phyloP scores from a whole-genome alignment of 1,140 invertebrate species.

The Neotoxoptera formosana region DNA sequence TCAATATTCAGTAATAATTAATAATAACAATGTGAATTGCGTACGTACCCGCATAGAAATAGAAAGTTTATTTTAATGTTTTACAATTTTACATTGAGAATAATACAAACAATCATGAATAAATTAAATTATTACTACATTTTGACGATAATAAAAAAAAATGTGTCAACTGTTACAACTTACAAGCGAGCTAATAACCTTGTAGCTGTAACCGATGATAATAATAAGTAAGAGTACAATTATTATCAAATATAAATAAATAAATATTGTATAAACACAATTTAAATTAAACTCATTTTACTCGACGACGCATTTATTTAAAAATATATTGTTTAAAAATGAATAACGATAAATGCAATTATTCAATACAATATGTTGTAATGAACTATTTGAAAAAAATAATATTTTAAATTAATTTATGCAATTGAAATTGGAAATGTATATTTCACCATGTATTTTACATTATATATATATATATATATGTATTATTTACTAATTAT shows the following conservation, averaged over 20 bases:
- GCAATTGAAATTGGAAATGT: background rate
- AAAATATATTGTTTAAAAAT: background rate
- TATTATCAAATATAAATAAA: too few species aligned
- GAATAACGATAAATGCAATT: background rate
- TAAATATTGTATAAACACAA: background rate
- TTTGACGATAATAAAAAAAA: background rate
- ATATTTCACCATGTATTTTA: too few species aligned
- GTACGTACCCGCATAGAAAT: background rate
- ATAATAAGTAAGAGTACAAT: background rate
- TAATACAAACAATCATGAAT: background rate
- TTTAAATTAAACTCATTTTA: background rate
- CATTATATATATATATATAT: background rate
- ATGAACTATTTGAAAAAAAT: background rate
- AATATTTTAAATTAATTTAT: background rate
- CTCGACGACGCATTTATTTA: background rate
- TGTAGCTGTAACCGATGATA: background rate
- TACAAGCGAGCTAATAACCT: background rate
- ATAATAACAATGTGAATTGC: background rate
- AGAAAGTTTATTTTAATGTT: background rate
- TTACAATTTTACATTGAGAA: background rate
- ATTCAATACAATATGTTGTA: background rate
- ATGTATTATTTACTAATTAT: background rate
- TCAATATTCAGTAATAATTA: constrained; percentile 5
- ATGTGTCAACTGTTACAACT: background rate
- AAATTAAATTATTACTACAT: background rate